Conservation (phyloP, 1,140 invertebrate genomes). For the Meloidogyne exigua region DNA sequence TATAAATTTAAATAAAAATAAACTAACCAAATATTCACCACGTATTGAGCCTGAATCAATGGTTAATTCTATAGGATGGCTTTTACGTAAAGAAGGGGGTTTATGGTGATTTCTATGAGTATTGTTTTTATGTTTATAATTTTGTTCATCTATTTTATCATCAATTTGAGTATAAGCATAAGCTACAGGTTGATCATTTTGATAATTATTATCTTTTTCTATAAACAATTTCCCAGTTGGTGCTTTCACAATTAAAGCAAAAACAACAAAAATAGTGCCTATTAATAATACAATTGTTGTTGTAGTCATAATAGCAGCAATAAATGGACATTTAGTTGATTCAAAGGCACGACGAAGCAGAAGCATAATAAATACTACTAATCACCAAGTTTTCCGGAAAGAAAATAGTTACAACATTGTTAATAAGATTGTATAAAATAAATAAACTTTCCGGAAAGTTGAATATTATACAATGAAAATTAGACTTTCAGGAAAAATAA, state of each 20-base stretch:
- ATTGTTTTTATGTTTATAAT: neutral
- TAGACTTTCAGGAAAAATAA: no score
- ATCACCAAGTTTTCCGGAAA: neutral
- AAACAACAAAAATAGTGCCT: neutral
- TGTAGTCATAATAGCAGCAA: neutral
- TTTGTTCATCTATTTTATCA: neutral
- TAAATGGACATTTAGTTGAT: neutral
- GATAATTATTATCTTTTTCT: neutral
- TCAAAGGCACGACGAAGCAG: neutral
- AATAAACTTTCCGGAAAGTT: no score
- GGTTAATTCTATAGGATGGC: slow-evolving; percentile 61
- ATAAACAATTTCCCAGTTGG: neutral
- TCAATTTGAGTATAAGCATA: neutral
- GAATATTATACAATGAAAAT: no score
- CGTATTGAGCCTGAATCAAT: slow-evolving; percentile 62
- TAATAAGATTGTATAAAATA: no score
- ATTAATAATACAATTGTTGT: neutral
- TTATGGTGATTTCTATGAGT: slow-evolving; percentile 9
- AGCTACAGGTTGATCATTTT: neutral
- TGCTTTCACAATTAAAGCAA: neutral
- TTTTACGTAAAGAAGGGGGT: slow-evolving; percentile 39
- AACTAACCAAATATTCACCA: slow-evolving; percentile 57
- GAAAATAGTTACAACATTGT: no score
- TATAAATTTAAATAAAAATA: neutral
- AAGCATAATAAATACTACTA: neutral